Conservation (phyloP, 2,888 invertebrate genomes). For the Lasioglossum leucozonium region DNA sequence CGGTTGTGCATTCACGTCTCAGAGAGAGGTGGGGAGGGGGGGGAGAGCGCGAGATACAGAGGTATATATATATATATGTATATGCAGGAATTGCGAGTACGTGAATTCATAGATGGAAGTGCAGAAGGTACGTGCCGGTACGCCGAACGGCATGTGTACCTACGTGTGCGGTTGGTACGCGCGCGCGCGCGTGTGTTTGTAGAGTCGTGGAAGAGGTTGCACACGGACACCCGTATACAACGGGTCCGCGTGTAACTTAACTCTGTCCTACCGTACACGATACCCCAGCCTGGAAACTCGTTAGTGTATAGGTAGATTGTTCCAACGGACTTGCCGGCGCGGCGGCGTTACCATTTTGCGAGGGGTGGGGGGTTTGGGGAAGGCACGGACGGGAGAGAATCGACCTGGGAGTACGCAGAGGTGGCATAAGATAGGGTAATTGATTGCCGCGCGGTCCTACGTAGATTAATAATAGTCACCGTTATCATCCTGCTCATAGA, state of each 20-base stretch:
- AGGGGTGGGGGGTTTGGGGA: constrained; percentile 24
- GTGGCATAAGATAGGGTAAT: constrained; percentile 76
- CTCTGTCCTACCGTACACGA: constrained; percentile 40
- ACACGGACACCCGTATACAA: constrained; percentile 14
- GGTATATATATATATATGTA: constrained; percentile 15
- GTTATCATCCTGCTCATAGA: constrained; percentile 68
- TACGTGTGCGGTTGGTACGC: not conserved
- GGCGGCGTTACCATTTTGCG: constrained; percentile 67
- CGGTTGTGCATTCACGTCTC: constrained; percentile 49
- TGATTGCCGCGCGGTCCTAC: constrained; percentile 74
- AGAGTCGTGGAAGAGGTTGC: not conserved
- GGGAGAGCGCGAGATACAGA: not conserved
- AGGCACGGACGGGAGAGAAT: constrained; percentile 20
- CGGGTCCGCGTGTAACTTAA: constrained; percentile 48
- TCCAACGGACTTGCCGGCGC: constrained; percentile 64
- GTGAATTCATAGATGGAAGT: constrained; percentile 62
- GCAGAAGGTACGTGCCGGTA: constrained; percentile 52
- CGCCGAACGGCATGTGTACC: constrained; percentile 27
- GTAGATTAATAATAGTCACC: constrained; percentile 76
- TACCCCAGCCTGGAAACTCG: constrained; percentile 68
- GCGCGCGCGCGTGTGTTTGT: constrained; percentile 24
- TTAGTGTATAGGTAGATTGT: constrained; percentile 74
- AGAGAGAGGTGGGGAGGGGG: not conserved
- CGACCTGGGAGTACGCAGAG: constrained; percentile 53
- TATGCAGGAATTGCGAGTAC: constrained; percentile 55